Evolutionary conservation across 2,113 vertebrate species (phyloP), one percentile per base, ranked within the genome.

Genomic region (Euleptes europaea): DNA sequence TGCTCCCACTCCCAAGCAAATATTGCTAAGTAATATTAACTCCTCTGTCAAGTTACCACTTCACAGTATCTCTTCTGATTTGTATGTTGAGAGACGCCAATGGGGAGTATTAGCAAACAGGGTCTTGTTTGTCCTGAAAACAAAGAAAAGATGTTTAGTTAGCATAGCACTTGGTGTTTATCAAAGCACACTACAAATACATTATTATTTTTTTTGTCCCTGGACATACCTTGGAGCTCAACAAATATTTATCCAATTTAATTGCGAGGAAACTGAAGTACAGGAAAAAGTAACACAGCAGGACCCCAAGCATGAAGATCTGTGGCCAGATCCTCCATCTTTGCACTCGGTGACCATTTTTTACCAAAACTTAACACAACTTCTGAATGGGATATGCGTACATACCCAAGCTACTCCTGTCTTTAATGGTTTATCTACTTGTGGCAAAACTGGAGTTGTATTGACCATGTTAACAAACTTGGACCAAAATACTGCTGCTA

Each of bases 121-220:
- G 42, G 13, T 5, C 13, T 66, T 63, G 74, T 90, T 90, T 93
- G 89, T 4, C n/a, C 80, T 88, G 84, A 77, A 84, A 88, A 63
- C 49, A 83, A 54, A 19, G 65, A 38, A 66, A 35, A 26, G 33
- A 74, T 73, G 54, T 49, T 63, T 73, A 31, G 44, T 72, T 73
- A 80, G 49, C n/a, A 51, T 31, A 47, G 10, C 31, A 63, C 54
- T 63, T 63, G 26, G 38, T 40, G 73, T 51, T 83, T 82, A 82
- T 82, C 54, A 65, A 63, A 83, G 71, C 26, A 2, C 54, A 74
- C 71, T 74, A 65, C 51, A 65, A 73, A 75, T 35, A 49, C 71
- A 47, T 13, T 81, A 81, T n/a, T n/a, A 81, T 51, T 57, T 57
- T 47, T 82, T 51, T 74, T 74, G 54, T 83, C 70, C 63, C 40